Evolutionary conservation across 2,797 vertebrate species (phyloP).

Genomic region (Rhabdophis nuchalis): DNA sequence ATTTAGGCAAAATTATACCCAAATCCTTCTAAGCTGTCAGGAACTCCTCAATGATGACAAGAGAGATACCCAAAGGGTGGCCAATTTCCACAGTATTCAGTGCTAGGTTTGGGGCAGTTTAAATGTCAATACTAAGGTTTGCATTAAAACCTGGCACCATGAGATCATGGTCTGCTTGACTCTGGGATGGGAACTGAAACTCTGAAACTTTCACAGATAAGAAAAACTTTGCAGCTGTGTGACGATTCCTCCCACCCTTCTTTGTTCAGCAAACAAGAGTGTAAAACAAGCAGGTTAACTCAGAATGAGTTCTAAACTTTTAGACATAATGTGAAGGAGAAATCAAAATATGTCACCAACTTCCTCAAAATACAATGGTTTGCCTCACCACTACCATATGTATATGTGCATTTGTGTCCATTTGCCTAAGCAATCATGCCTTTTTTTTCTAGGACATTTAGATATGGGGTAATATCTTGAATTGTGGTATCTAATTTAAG

Average conservation of each 20-base stretch:
- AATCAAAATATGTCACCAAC: background rate
- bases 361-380: background rate
- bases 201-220: background rate
- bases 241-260: background rate
- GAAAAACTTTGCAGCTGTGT: background rate
- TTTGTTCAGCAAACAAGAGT: background rate
- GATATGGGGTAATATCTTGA: background rate
- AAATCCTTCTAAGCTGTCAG: background rate
- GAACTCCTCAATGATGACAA: background rate
- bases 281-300: background rate
- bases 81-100: background rate
- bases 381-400: background rate
- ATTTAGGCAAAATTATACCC: background rate
- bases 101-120: background rate
- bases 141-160: background rate
- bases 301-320: background rate
- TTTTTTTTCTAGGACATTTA: background rate
- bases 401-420: background rate
- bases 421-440: background rate
- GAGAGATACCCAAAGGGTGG: background rate
- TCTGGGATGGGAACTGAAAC: background rate
- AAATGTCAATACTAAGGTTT: background rate
- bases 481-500: background rate
- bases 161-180: background rate
- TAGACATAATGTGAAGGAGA: background rate